Conservation (phyloP, 2,113 vertebrate species). For the Pachyramphus minor region DNA sequence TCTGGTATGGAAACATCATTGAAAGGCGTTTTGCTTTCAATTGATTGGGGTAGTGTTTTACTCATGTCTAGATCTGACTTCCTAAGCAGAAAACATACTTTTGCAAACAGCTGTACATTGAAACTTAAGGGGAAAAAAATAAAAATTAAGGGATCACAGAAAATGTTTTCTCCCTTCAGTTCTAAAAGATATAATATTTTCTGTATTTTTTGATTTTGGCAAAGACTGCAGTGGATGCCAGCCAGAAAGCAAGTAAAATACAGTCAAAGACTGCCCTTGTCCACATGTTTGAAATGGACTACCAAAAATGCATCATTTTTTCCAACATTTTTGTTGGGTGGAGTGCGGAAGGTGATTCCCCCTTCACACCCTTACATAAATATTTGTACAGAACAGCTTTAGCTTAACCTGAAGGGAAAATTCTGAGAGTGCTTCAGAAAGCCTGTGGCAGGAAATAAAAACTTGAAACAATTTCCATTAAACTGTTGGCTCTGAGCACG, state of each 20-base stretch:
- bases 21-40: neutral
- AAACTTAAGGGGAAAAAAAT: neutral
- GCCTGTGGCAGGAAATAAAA: constrained; percentile 51
- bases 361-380: constrained; percentile 52
- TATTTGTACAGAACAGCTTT: constrained; percentile 45
- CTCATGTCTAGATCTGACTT: neutral
- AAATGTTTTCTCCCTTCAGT: neutral
- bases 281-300: constrained; percentile 32
- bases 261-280: constrained; percentile 54
- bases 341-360: constrained; percentile 32
- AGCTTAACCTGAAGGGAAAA: constrained; percentile 46
- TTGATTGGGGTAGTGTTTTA: neutral
- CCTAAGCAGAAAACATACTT: neutral
- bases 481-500: constrained; percentile 10
- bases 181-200: constrained; percentile 6
- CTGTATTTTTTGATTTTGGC: constrained; percentile 7
- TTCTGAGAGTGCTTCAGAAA: constrained; percentile 53
- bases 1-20: neutral
- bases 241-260: constrained; percentile 29
- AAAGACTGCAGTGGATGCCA: neutral
- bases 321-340: constrained; percentile 59
- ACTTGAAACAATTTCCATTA: constrained; percentile 61
- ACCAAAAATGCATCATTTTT: constrained; percentile 56
- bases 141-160: neutral
- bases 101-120: neutral